Base-by-base conservation (phyloP, 2,797 vertebrate species). In the Anomalospiza imberbis region DNA sequence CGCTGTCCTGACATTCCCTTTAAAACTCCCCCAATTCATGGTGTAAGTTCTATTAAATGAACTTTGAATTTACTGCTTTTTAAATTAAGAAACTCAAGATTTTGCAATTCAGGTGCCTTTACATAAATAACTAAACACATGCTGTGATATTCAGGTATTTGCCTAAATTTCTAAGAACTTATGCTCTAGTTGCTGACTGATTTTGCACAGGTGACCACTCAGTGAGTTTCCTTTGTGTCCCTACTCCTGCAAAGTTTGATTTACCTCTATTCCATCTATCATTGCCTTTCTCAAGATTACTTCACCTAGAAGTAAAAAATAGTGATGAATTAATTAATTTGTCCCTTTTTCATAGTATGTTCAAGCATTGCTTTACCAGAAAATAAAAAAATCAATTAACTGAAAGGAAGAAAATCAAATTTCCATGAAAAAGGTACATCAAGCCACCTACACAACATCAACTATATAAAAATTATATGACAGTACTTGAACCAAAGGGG, bases 11-110 rank as follows among this genome's bases (percentile, higher is more conserved):
- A 63, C 36, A 55, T 4, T 66, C 42, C 53, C 44, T 82, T 65
- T n/a, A 58, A n/a, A 36, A 13, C 9, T 40, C 9, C 3, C 36
- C 38, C 2, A 0, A 34, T 8, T 70, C 31, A 38, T 0, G 2
- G 6, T 16, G 1, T 14, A 70, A 19, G 11, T n/a, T 32, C 62
- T 25, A 70, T 12, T 62, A 72, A 45, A 55, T 34, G 1, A 74
- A 29, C 7, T 78, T 73, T 19, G 31, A 40, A 62, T 40, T 36
- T 54, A 26, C 21, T 21, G 4, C 4, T 6, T 65, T 88, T 71
- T 53, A 34, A 45, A 44, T 32, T 17, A 79, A 68, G 31, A 54
- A 86, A 66, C 20, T 73, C n/a, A 42, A 7, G 3, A 58, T 36
- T 81, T 53, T 57, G 28, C 75, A 66, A 76, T 24, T 55, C 36